Base-by-base conservation (phyloP, 2,113 vertebrate genomes). In the Gambusia affinis region DNA sequence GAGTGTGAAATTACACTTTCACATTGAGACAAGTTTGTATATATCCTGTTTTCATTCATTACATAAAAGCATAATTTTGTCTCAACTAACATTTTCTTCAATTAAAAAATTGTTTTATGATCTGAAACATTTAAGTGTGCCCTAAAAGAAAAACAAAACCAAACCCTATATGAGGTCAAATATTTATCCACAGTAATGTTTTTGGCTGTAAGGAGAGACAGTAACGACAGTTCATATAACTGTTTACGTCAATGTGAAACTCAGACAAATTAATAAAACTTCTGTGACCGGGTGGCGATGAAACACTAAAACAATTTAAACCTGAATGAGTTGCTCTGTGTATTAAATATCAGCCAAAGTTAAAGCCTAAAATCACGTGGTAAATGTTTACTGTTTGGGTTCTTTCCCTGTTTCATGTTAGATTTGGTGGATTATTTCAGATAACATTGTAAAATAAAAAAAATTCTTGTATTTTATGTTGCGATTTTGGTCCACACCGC, bases 401-500 rank as follows among this genome's bases (percentile, higher is more conserved):
- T 28, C 29, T 73, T 57, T 51, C 44, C 8, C 67, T 73, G 47
- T 63, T 60, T 78, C 68, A 80, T 75, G 69, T 81, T 80, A 76
- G 14, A 78, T 17, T 24, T 60, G 42, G 63, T 37, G 42, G 67
- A 65, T 63, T 60, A n/a, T 71, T 83, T 74, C 27, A 81, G 47
- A 80, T 73, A 85, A 74, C 66, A 51, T 78, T 81, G 87, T 71
- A 88, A 85, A 86, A 91, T 81, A 90, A 85, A 88, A 90, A 86
- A 64, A 73, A 83, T 19, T 82, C 83, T 75, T 83, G 68, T 71
- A 72, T 74, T 39, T 82, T 61, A 60, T 75, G 68, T 80, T 74
- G 81, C 79, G 63, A 77, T 90, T 31, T 91, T 92, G 92, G 92
- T 92, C 88, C 92, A 86, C 73, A 65, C 77, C 81, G 71, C 42